Conservation (phyloP, 2,888 invertebrate species). For the Idaea straminata region DNA sequence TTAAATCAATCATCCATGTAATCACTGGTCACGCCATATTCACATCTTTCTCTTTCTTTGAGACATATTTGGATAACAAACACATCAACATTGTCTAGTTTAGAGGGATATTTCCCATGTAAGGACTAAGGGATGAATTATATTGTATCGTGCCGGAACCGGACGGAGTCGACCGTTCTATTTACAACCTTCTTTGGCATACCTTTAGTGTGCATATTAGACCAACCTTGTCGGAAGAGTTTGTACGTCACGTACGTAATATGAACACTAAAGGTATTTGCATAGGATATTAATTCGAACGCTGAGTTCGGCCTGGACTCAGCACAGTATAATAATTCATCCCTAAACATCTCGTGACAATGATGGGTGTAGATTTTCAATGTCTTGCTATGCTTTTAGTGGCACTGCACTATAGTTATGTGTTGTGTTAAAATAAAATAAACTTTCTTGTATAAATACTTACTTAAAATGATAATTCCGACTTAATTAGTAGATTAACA, state of each 20-base stretch:
- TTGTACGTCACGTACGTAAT: too few species aligned
- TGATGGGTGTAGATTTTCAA: not conserved
- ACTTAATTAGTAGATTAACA: not conserved
- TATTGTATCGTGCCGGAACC: too few species aligned
- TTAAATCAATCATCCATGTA: not conserved
- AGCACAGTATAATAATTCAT: too few species aligned
- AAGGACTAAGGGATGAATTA: not conserved
- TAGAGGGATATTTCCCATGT: not conserved
- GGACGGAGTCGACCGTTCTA: too few species aligned
- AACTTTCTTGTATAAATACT: not conserved
- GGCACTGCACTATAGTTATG: conserved; percentile 12
- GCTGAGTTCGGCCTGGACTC: too few species aligned
- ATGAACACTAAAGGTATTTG: too few species aligned
- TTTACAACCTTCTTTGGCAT: too few species aligned
- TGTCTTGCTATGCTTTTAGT: conserved; percentile 9
- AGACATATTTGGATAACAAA: not conserved
- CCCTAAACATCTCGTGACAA: too few species aligned
- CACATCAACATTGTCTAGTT: not conserved
- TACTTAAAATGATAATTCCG: not conserved
- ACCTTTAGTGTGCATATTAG: too few species aligned
- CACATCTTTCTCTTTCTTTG: conserved; percentile 3
- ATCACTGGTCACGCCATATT: conserved; percentile 19
- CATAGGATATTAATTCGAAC: too few species aligned
- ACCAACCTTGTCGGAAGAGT: too few species aligned
- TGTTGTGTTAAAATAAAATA: not conserved